Conservation (phyloP, 2,113 vertebrate species). For the Eretmochelys imbricata region DNA sequence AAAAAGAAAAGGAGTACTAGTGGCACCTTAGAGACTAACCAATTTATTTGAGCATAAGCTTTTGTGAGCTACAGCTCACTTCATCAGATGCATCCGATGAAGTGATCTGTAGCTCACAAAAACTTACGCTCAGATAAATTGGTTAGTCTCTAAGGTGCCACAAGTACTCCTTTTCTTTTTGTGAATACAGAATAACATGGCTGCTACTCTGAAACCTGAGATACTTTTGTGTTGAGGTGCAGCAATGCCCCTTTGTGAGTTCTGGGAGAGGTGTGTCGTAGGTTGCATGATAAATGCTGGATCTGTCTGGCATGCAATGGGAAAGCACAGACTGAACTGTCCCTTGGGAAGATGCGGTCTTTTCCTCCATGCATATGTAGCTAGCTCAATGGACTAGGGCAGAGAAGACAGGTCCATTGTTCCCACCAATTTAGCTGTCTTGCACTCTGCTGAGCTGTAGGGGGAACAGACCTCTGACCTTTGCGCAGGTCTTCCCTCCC, state of each 20-base stretch:
- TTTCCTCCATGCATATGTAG: background rate
- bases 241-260: background rate
- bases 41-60: no score
- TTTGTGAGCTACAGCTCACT: no score
- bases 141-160: no score
- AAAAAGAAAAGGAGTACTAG: no score
- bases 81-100: no score
- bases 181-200: no score
- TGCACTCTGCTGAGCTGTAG: background rate
- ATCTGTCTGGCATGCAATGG: background rate
- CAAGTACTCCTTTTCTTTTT: no score
- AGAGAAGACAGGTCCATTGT: background rate
- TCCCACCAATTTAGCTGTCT: background rate
- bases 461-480: background rate
- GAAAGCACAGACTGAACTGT: background rate
- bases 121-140: no score
- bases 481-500: background rate
- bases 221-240: background rate
- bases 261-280: background rate
- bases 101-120: no score
- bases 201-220: background rate
- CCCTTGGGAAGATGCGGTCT: background rate
- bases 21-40: no score
- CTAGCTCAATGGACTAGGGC: background rate
- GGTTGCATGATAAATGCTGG: background rate